Evolutionary conservation across 2,113 vertebrate genomes (phyloP).

Genomic region (Mastomys coucha): DNA sequence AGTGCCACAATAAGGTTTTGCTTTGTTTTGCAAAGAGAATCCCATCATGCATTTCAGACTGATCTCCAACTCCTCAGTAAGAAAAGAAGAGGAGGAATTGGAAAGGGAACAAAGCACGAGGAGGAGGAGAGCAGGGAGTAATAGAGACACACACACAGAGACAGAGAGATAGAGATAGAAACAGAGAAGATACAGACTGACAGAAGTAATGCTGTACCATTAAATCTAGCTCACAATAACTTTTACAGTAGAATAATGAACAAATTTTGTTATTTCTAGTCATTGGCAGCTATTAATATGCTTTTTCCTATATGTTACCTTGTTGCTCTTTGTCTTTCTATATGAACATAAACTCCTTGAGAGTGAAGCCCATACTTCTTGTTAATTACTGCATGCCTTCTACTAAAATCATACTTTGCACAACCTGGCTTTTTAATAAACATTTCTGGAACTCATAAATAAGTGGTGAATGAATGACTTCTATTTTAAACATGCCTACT

Average conservation of each 20-base stretch:
- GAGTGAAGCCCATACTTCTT: neutral
- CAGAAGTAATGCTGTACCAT: neutral
- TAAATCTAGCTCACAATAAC: neutral
- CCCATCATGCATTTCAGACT: neutral
- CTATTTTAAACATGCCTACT: neutral
- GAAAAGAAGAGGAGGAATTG: neutral
- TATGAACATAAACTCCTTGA: neutral
- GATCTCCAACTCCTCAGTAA: neutral
- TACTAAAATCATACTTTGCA: neutral
- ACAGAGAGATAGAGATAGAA: neutral
- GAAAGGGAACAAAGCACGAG: neutral
- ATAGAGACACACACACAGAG: neutral
- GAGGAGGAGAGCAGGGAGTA: rapidly evolving
- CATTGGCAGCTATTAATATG: neutral
- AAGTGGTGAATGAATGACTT: neutral
- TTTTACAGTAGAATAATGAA: neutral
- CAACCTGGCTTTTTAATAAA: neutral
- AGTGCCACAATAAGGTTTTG: neutral
- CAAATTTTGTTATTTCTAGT: neutral
- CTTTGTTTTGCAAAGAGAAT: neutral
- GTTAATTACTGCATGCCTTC: neutral
- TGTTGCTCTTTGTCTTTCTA: neutral
- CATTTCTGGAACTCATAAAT: neutral
- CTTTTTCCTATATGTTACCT: neutral
- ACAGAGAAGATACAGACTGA: neutral